phyloP scores from a whole-genome alignment of 2,797 vertebrate genomes.

The Acridotheres tristis region DNA sequence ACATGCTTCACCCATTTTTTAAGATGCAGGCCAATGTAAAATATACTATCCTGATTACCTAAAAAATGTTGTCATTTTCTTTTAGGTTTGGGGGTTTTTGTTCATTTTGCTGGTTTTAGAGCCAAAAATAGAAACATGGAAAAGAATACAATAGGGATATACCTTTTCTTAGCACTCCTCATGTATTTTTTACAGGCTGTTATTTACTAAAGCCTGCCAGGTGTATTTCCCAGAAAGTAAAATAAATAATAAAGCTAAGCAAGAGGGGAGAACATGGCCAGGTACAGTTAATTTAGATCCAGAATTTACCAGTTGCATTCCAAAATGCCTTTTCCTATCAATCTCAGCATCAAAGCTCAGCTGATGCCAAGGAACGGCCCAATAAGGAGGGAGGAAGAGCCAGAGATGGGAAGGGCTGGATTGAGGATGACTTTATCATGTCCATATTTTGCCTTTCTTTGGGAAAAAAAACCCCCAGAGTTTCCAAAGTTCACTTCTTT shows the following conservation, averaged over 20 bases:
- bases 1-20: neutral
- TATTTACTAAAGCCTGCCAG: neutral
- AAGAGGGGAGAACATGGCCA: neutral
- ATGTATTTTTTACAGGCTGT: fast-evolving
- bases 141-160: neutral
- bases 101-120: neutral
- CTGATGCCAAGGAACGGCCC: neutral
- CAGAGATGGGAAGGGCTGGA: neutral
- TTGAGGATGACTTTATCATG: neutral
- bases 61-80: neutral
- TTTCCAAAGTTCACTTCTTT: neutral
- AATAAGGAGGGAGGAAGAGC: neutral
- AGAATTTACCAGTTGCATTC: neutral
- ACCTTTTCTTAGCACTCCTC: neutral
- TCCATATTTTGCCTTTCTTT: neutral
- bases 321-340: neutral
- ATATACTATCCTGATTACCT: neutral
- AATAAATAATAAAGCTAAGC: neutral
- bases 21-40: neutral
- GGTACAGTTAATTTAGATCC: neutral
- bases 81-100: neutral
- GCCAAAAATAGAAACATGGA: neutral
- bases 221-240: neutral
- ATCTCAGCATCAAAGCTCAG: neutral
- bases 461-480: neutral